Conservation (phyloP, 1,140 invertebrate genomes). For the Bicyclus anynana region DNA sequence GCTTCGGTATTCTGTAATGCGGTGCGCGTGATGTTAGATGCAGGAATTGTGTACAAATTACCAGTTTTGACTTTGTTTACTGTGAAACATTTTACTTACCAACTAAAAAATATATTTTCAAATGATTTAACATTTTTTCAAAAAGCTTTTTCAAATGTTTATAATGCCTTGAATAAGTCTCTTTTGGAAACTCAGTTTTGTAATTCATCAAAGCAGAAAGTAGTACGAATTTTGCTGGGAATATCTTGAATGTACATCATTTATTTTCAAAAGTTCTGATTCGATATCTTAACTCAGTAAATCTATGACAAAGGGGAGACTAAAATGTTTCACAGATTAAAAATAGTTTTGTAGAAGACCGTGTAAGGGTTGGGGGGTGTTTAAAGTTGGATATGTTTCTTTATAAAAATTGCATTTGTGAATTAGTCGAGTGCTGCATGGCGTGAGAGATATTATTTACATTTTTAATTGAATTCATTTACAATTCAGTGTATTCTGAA, state of each 20-base stretch:
- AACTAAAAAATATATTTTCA: background rate
- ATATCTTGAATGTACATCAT: no score
- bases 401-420: constrained; percentile 23
- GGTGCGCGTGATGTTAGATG: constrained; percentile 60
- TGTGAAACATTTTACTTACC: constrained; percentile 30
- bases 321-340: constrained; percentile 34
- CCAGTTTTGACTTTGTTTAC: constrained; percentile 18
- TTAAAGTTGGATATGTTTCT: background rate
- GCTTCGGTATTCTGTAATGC: constrained; percentile 71
- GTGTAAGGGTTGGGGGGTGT: background rate
- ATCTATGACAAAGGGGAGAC: no score
- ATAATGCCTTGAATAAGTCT: no score
- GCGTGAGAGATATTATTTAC: constrained; percentile 46
- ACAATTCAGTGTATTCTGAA: background rate
- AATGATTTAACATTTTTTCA: no score
- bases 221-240: no score
- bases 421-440: constrained; percentile 50
- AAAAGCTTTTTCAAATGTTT: no score
- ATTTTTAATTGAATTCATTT: constrained; percentile 12
- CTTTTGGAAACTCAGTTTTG: no score
- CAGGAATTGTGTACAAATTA: constrained; percentile 38
- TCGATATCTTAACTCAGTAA: no score
- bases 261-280: no score
- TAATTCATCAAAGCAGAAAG: no score
- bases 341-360: constrained; percentile 1